Conservation (phyloP, 1,140 invertebrate genomes). For the Drosophila takahashii region DNA sequence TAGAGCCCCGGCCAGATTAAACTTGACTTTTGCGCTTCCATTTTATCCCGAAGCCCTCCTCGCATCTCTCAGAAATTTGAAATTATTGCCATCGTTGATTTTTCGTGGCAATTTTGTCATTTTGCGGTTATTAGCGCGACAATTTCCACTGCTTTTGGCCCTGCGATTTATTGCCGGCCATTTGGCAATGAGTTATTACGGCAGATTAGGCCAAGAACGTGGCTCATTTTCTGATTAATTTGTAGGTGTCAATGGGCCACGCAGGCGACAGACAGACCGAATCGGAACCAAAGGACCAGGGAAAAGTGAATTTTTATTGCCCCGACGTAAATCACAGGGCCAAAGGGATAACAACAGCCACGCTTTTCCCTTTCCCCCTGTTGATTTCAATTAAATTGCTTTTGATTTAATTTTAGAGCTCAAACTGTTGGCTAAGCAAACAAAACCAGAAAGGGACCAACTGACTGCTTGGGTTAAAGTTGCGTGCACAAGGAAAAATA, state of each 20-base stretch:
- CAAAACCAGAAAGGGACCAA: conserved; percentile 19
- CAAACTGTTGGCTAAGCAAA: conserved; percentile 66
- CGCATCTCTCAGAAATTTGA: conserved; percentile 30
- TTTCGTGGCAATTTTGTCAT: conserved; percentile 53
- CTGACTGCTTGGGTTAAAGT: conserved; percentile 5
- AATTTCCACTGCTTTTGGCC: conserved; percentile 30
- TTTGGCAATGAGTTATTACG: conserved; percentile 71
- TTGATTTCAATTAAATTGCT: conserved; percentile 72
- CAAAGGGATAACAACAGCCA: conserved; percentile 23
- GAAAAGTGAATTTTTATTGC: conserved; percentile 78
- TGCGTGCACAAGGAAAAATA: not conserved
- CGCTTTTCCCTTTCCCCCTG: conserved; percentile 27
- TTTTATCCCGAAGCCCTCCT: not conserved
- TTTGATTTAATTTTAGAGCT: conserved; percentile 50
- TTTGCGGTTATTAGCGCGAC: conserved; percentile 70
- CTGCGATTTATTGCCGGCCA: conserved; percentile 59
- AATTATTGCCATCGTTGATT: conserved; percentile 63
- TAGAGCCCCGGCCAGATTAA: conserved; percentile 60
- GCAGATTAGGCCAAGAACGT: conserved; percentile 57
- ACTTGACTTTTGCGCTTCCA: conserved; percentile 54
- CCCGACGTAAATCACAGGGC: conserved; percentile 65
- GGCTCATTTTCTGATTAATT: conserved; percentile 66
- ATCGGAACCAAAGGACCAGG: not conserved
- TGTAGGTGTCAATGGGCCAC: conserved; percentile 65
- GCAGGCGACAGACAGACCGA: no score